phyloP scores from a whole-genome alignment of 2,888 invertebrate genomes.

The Apodemia duryi region DNA sequence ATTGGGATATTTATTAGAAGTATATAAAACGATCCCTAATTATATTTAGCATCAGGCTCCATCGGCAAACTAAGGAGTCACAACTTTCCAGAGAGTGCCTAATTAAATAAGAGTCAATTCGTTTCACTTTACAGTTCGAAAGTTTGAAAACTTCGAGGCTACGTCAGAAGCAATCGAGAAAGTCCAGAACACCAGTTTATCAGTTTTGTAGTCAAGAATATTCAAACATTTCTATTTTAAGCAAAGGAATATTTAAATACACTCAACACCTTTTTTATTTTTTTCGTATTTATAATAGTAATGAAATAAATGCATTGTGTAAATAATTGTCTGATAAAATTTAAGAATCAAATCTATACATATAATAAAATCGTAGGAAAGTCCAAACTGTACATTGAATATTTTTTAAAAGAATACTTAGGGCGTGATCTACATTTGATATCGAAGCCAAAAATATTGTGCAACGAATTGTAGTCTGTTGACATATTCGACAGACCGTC shows the following conservation, averaged over 20 bases:
- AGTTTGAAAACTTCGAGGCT: background rate
- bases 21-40: background rate
- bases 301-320: too few species aligned
- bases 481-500: too few species aligned
- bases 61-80: background rate
- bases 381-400: too few species aligned
- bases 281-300: too few species aligned
- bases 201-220: background rate
- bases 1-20: background rate
- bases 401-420: too few species aligned
- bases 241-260: background rate
- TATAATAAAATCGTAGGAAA: too few species aligned
- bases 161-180: conserved; percentile 1
- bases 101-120: conserved; percentile 11
- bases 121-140: conserved; percentile 9
- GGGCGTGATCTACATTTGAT: too few species aligned
- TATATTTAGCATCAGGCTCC: background rate
- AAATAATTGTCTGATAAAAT: too few species aligned
- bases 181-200: conserved; percentile 7
- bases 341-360: too few species aligned
- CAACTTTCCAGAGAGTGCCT: background rate
- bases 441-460: too few species aligned
- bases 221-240: background rate
- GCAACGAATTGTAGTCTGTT: too few species aligned
- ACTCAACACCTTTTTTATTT: too few species aligned